Percentiles rank a stretch among this genome's conserved stretches.
Evolutionary conservation across 2,113 vertebrate genomes (phyloP).

Genomic region (Pteronura brasiliensis): DNA sequence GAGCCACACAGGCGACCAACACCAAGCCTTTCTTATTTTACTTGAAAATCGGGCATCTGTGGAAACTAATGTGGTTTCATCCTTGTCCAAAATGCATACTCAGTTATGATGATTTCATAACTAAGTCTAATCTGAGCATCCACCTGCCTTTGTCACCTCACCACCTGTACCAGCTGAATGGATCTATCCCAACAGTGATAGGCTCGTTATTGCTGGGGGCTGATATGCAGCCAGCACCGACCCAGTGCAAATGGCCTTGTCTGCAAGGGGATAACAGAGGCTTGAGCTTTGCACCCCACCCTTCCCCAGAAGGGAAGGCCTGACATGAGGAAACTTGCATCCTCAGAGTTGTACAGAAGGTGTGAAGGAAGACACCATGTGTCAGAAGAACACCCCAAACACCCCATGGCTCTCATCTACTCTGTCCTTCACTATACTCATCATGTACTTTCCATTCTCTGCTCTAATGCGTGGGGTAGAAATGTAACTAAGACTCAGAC

Average conservation of each 20-base stretch:
- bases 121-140: not conserved
- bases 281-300: not conserved
- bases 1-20: not conserved
- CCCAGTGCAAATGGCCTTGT: not conserved
- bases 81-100: not conserved
- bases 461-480: not conserved
- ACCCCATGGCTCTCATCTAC: not conserved
- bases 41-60: not conserved
- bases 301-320: not conserved
- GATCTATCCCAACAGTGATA: accelerated
- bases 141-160: accelerated
- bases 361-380: not conserved
- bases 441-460: not conserved
- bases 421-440: not conserved
- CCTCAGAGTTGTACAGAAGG: not conserved
- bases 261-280: not conserved
- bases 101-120: not conserved
- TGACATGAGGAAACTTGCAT: not conserved
- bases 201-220: not conserved
- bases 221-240: not conserved
- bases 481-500: not conserved
- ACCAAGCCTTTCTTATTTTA: not conserved
- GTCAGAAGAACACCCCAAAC: not conserved
- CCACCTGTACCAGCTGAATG: not conserved
- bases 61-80: not conserved